Evolutionary conservation across 2,888 invertebrate genomes (phyloP).

Genomic region (Nezara viridula): DNA sequence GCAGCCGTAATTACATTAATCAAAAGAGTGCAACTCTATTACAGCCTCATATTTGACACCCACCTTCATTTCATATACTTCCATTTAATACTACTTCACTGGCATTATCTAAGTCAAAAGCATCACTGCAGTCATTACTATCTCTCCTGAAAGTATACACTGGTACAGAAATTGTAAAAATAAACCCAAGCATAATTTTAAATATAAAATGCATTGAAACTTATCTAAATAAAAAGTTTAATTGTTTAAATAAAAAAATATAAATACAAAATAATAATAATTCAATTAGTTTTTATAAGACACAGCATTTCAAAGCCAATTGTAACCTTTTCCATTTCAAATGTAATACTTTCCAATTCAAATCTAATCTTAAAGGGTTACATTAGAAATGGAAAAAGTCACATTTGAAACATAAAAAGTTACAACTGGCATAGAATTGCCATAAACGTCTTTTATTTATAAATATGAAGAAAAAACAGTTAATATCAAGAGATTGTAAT

Average conservation of each 20-base stretch:
- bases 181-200: not conserved
- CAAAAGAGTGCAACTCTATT: conserved; percentile 13
- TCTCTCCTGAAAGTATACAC: conserved; percentile 62
- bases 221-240: not conserved
- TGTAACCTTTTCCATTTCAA: too few species aligned
- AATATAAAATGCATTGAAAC: conserved; percentile 11
- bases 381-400: too few species aligned
- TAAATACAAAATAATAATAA: not conserved
- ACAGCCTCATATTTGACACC: conserved; percentile 47
- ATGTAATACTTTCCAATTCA: too few species aligned
- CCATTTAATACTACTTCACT: conserved; percentile 54
- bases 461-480: not conserved
- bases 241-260: not conserved
- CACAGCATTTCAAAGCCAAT: too few species aligned
- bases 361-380: too few species aligned
- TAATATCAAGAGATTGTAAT: too few species aligned
- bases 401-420: too few species aligned
- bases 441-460: too few species aligned
- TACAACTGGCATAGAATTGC: too few species aligned
- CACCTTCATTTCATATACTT: conserved; percentile 54
- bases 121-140: conserved; percentile 62
- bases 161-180: conserved; percentile 41
- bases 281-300: not conserved
- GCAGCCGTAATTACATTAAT: conserved; percentile 33
- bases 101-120: conserved; percentile 52